These are phyloP conservation scores for Tenthredo amoena DNA, from an alignment of 2,888 invertebrate species.

Conservation along the genomic window DNA sequence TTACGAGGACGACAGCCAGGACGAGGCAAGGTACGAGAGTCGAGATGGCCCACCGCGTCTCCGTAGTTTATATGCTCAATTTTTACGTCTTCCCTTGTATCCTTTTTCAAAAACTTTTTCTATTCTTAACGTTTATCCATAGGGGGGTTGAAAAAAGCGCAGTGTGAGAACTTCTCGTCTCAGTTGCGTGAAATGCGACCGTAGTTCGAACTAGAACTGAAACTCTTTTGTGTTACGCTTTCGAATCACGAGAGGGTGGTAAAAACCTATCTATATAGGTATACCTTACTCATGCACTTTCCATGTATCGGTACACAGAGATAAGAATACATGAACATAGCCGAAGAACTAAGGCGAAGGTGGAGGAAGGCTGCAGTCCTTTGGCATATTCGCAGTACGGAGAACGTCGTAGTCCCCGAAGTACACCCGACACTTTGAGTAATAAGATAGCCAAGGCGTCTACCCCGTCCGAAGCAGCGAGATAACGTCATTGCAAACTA, in stretches of 20 bases:
- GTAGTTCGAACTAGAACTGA: constrained; percentile 31
- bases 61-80: constrained; percentile 51
- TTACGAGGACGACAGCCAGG: constrained; percentile 53
- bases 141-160: neutral
- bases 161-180: constrained; percentile 35
- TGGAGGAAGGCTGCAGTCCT: constrained; percentile 29
- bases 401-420: constrained; percentile 36
- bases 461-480: constrained; percentile 66
- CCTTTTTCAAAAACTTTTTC: constrained; percentile 44
- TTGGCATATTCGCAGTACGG: constrained; percentile 40
- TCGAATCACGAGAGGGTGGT: constrained; percentile 42
- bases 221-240: constrained; percentile 42
- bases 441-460: constrained; percentile 75
- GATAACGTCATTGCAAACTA: constrained; percentile 77
- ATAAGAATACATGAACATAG: neutral
- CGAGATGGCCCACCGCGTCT: constrained; percentile 46
- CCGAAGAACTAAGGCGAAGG: neutral
- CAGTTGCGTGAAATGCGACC: constrained; percentile 35
- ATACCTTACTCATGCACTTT: neutral
- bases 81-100: constrained; percentile 47
- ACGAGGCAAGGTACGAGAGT: constrained; percentile 31
- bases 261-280: neutral
- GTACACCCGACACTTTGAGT: constrained; percentile 73
- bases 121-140: constrained; percentile 48
- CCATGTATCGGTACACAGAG: neutral